Percentiles rank a stretch among this genome's conserved stretches.
phyloP scores from a whole-genome alignment of 2,888 invertebrate genomes.

The Listrodromus nycthemerus region DNA sequence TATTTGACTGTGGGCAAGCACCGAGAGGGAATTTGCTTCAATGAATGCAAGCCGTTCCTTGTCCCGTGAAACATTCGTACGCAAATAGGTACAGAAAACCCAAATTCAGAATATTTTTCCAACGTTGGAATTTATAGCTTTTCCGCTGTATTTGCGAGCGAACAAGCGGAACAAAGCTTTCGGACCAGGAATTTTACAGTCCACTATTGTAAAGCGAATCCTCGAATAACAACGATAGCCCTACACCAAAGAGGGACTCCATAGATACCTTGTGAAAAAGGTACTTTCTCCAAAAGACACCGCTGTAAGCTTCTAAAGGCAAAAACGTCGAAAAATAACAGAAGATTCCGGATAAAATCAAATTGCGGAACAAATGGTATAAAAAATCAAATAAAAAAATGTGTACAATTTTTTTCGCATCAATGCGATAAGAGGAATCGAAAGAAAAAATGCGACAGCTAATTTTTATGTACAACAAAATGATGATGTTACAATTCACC shows the following conservation, averaged over 20 bases:
- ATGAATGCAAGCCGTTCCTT: constrained; percentile 63
- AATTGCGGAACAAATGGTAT: no score
- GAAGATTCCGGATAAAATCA: not conserved
- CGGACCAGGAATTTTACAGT: not conserved
- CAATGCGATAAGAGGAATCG: not conserved
- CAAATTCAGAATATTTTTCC: constrained; percentile 57
- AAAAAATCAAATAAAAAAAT: not conserved
- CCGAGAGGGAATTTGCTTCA: constrained; percentile 47
- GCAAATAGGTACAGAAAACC: constrained; percentile 16
- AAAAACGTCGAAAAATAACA: not conserved
- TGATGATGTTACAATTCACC: not conserved
- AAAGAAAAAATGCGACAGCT: not conserved
- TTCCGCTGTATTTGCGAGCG: constrained; percentile 26
- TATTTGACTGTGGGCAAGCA: constrained; percentile 53
- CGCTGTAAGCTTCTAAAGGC: not conserved
- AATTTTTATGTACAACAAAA: not conserved
- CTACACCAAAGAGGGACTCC: not conserved
- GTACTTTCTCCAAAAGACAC: not conserved
- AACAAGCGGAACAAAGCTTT: constrained; percentile 28
- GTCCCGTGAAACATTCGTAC: constrained; percentile 44
- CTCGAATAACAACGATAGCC: not conserved
- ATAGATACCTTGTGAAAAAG: constrained; percentile 3
- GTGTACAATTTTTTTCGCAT: not conserved
- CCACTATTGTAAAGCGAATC: not conserved
- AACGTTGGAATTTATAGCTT: constrained; percentile 34